Percentiles rank a stretch among this genome's conserved stretches.
Conservation (phyloP, 2,797 vertebrate species). For the Gila robusta region DNA sequence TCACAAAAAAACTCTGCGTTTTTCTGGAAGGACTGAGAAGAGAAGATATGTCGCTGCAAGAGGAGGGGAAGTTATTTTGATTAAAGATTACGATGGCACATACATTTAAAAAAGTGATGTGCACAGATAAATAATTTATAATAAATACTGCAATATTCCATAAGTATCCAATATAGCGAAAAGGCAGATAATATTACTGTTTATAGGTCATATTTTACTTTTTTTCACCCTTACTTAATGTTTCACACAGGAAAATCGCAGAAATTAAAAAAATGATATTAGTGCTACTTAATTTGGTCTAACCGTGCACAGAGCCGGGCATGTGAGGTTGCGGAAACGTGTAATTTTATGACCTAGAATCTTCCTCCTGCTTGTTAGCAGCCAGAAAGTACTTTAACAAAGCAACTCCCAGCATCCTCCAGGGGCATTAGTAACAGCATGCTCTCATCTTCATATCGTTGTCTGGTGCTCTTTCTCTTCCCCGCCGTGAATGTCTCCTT, state of each 20-base stretch:
- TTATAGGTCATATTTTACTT: neutral
- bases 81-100: neutral
- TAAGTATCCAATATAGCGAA: neutral
- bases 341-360: constrained; percentile 51
- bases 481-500: constrained; percentile 21
- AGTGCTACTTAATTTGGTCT: neutral
- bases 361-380: constrained; percentile 40
- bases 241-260: neutral
- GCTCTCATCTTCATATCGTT: constrained; percentile 57
- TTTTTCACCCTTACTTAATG: neutral
- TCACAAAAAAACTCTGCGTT: too few relatives aligned
- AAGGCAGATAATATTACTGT: neutral
- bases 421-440: constrained; percentile 63
- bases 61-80: neutral
- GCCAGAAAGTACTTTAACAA: constrained; percentile 64
- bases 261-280: neutral
- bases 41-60: too few relatives aligned
- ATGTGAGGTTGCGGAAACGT: constrained; percentile 75
- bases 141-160: neutral
- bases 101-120: neutral
- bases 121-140: neutral
- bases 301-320: constrained; percentile 43
- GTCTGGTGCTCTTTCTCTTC: constrained; percentile 32
- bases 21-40: too few relatives aligned
- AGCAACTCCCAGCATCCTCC: constrained; percentile 67